Conservation (phyloP, 1,140 invertebrate genomes). For the Hyphantria cunea region DNA sequence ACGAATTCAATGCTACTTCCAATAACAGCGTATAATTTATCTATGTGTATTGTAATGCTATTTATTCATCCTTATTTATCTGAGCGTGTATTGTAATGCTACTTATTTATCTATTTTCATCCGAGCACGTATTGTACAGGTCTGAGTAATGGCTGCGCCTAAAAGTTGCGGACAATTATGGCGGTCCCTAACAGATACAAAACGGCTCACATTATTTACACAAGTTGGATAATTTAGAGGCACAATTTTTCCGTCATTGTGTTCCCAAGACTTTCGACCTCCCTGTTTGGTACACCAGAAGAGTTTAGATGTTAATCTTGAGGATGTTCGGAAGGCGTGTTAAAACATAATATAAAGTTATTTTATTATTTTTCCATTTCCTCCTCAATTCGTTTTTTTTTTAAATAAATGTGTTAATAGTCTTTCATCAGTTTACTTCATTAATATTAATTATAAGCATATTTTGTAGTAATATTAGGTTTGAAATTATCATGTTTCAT, state of each 20-base stretch:
- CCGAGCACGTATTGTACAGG: conserved; percentile 9
- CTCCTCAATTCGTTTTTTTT: no score
- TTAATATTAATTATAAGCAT: no score
- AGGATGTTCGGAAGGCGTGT: background rate
- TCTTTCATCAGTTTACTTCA: no score
- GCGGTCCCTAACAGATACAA: conserved; percentile 26
- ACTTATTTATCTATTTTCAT: background rate
- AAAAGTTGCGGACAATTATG: conserved; percentile 26
- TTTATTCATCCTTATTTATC: background rate
- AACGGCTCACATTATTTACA: conserved; percentile 25
- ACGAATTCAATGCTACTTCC: conserved; percentile 16
- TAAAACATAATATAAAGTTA: background rate
- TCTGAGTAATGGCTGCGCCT: conserved; percentile 16
- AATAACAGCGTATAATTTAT: conserved; percentile 22
- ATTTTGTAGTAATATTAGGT: no score
- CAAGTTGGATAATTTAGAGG: conserved; percentile 25
- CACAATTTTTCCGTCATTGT: conserved; percentile 23
- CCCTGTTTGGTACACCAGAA: background rate
- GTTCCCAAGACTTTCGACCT: conserved; percentile 3
- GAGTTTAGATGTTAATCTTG: conserved; percentile 8
- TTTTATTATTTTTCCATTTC: background rate
- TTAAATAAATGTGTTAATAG: no score
- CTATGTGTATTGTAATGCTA: conserved; percentile 9
- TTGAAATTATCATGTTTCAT: no score
- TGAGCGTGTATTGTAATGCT: background rate